Conservation (phyloP, 2,888 invertebrate genomes). For the Drosophila mettleri region DNA sequence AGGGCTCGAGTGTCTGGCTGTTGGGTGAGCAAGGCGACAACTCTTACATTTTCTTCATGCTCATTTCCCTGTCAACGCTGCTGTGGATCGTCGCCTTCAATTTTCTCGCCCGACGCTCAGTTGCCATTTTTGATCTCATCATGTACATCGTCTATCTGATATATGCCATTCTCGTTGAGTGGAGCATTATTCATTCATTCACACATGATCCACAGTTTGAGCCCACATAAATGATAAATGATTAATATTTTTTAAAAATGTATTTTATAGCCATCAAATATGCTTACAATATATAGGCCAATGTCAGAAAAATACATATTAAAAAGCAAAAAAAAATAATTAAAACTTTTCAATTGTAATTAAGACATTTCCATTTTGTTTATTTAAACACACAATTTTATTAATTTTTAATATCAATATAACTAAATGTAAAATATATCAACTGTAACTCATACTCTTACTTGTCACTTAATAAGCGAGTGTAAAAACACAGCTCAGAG, state of each 20-base stretch:
- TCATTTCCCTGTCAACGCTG: constrained; percentile 23
- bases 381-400: too few relatives aligned
- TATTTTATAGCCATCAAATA: too few relatives aligned
- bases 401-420: too few relatives aligned
- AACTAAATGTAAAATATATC: too few relatives aligned
- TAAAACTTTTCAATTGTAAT: too few relatives aligned
- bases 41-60: constrained; percentile 39
- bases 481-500: too few relatives aligned
- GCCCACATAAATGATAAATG: not conserved
- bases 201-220: not conserved
- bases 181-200: constrained; percentile 33
- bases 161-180: constrained; percentile 33
- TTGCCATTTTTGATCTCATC: constrained; percentile 34
- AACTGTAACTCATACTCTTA: too few relatives aligned
- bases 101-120: constrained; percentile 53
- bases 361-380: too few relatives aligned
- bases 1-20: constrained; percentile 22
- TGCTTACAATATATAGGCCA: too few relatives aligned
- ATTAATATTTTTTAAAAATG: not conserved
- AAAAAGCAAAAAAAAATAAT: too few relatives aligned
- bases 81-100: constrained; percentile 39
- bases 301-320: too few relatives aligned
- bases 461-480: too few relatives aligned
- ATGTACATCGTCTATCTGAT: constrained; percentile 31
- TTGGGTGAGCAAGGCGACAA: constrained; percentile 41